Evolutionary conservation across 1,140 invertebrate species (phyloP).

Genomic region (Rhizoglyphus robini): DNA sequence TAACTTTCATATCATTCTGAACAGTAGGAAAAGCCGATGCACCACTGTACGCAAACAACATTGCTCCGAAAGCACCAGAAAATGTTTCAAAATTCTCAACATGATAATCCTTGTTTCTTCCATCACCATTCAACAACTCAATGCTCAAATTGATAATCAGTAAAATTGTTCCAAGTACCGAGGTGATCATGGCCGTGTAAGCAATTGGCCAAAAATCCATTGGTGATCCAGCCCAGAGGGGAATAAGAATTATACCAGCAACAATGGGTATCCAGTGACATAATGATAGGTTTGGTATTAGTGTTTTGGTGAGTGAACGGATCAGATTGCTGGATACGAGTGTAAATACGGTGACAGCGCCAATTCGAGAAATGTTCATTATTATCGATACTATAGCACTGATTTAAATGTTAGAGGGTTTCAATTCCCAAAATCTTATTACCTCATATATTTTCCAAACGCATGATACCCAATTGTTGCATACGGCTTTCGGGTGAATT

Average conservation of each 20-base stretch:
- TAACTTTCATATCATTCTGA: conserved; percentile 50
- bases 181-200: conserved; percentile 36
- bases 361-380: conserved; percentile 50
- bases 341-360: conserved; percentile 52
- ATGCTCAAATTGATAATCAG: conserved; percentile 1
- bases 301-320: conserved; percentile 40
- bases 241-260: conserved; percentile 43
- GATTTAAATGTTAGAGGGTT: background rate
- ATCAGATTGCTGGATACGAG: conserved; percentile 50
- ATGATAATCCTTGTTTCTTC: conserved; percentile 17
- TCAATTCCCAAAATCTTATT: no score
- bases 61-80: conserved; percentile 47
- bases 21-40: conserved; percentile 53
- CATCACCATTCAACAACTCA: background rate
- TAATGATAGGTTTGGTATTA: conserved; percentile 36
- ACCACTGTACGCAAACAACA: conserved; percentile 53
- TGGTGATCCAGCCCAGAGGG: conserved; percentile 53
- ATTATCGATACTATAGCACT: conserved; percentile 2
- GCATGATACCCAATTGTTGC: conserved; percentile 16
- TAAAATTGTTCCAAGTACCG: conserved; percentile 46
- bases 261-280: conserved; percentile 52
- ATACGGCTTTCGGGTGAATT: conserved; percentile 13
- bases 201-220: conserved; percentile 48
- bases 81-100: conserved; percentile 35
- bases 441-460: no score